Base-by-base conservation (phyloP, 2,113 vertebrate genomes). In the Eonycteris spelaea region DNA sequence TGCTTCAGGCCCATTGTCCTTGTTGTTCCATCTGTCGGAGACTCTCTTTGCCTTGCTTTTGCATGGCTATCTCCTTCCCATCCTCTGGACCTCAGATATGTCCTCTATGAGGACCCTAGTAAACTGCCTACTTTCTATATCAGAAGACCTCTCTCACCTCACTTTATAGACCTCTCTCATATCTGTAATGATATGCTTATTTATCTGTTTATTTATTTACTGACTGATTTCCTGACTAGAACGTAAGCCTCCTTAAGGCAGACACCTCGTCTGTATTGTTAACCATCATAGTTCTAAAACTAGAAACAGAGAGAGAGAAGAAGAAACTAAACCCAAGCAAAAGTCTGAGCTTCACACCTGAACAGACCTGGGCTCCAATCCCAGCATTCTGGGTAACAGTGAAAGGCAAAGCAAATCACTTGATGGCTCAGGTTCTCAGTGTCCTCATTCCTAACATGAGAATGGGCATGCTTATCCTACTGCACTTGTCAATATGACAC, bases 381-480 rank as follows among this genome's bases (percentile, higher is more conserved):
- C 33, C 35, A 45, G 22, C 3, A 48, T 33, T 80, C 24, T 70
- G 38, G 21, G 2, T n/a, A 55, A 79, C 14, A 30, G 9, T 1
- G 0, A 43, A 28, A 67, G 10, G 12, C 1, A 51, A 28, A 89
- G 38, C 28, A 38, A 53, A 18, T n/a, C 59, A 53, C 6, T 53
- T 3, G 15, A 12, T 0, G 3, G 12, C 9, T 83, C 28, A 6
- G 38, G 9, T 7, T 67, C 70, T 38, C 22, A 15, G 12, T 2
- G 3, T 26, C 53, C 22, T 68, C 33, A 13, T 55, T 19, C 57
- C 35, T 40, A 13, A 40, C 28, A 26, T 4, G 30, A 63, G 35
- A 68, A 67, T 28, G 7, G 24, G 7, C 6, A n/a, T 0, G 3
- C 7, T 55, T 4, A 6, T 18, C 53, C 15, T 38, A 57, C 9